These are phyloP conservation scores for Hiodon tergisus DNA, from an alignment of 2,113 vertebrate genomes.

Conservation along the genomic window DNA sequence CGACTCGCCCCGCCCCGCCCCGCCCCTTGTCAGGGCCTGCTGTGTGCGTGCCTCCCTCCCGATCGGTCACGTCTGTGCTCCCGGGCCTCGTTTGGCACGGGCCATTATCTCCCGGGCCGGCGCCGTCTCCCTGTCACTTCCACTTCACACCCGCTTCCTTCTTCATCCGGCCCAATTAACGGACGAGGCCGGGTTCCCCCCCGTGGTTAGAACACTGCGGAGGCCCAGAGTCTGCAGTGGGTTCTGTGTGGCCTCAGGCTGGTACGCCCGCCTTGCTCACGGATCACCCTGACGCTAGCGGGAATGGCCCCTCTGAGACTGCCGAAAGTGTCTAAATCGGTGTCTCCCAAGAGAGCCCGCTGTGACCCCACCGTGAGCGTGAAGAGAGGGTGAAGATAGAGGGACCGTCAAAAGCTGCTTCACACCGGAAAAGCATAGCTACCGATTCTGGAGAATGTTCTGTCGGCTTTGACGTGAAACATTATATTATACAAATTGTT, in stretches of 20 bases:
- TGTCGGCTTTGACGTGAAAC: too few relatives aligned
- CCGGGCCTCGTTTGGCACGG: conserved; percentile 27
- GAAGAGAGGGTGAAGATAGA: too few relatives aligned
- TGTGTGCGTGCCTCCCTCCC: conserved; percentile 62
- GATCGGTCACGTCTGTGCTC: conserved; percentile 67
- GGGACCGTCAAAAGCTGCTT: too few relatives aligned
- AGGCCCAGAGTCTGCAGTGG: neutral
- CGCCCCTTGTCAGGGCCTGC: conserved; percentile 76
- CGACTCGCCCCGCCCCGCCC: conserved; percentile 63
- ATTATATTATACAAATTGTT: too few relatives aligned
- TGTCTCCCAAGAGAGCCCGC: too few relatives aligned
- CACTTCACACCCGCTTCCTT: conserved; percentile 8
- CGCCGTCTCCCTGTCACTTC: neutral
- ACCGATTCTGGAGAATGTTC: too few relatives aligned
- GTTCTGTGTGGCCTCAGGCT: neutral
- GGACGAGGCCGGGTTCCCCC: conserved; percentile 11
- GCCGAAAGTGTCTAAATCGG: too few relatives aligned
- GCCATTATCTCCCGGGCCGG: conserved; percentile 21
- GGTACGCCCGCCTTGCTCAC: neutral
- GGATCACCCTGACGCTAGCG: neutral
- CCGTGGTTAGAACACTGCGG: neutral
- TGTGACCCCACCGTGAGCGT: too few relatives aligned
- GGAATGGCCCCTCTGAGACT: too few relatives aligned
- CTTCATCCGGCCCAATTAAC: conserved; percentile 36
- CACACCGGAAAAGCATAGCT: too few relatives aligned